These are phyloP conservation scores for Pristionchus entomophagus DNA, from an alignment of 2,888 invertebrate species.

Conservation along the genomic window DNA sequence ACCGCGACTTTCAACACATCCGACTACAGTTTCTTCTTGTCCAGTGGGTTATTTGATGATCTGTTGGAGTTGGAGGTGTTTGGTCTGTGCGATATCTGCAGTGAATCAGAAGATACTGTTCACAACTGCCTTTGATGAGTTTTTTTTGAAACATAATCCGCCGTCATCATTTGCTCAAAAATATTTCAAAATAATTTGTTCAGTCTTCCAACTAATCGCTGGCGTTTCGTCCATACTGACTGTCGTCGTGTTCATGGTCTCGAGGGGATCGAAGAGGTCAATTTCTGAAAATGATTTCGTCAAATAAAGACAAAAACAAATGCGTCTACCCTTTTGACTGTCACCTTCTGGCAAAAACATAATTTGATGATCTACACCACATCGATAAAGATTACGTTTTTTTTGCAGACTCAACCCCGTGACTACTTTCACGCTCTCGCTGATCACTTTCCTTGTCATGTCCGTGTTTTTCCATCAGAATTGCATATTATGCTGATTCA, in stretches of 20 bases:
- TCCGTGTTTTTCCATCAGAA: not conserved
- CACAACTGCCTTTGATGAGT: too few species aligned
- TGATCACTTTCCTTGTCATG: not conserved
- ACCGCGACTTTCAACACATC: constrained; percentile 19
- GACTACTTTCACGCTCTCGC: not conserved
- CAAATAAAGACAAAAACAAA: too few species aligned
- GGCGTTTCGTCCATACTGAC: not conserved
- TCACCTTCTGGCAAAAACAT: too few species aligned
- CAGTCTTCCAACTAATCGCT: not conserved
- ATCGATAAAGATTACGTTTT: not conserved
- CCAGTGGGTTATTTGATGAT: not conserved
- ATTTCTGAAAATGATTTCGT: too few species aligned
- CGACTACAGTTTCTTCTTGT: not conserved
- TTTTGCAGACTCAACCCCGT: not conserved
- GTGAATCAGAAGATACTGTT: too few species aligned
- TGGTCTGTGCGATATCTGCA: too few species aligned
- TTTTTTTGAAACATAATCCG: too few species aligned
- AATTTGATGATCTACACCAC: too few species aligned
- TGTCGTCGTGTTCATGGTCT: not conserved
- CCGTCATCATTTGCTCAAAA: not conserved
- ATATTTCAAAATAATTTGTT: not conserved
- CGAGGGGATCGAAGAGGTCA: not conserved
- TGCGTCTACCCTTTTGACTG: too few species aligned
- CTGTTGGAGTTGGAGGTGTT: too few species aligned
- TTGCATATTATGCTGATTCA: not conserved